Base-by-base conservation (phyloP, 2,888 invertebrate genomes). In the Pseudococcus viburni region DNA sequence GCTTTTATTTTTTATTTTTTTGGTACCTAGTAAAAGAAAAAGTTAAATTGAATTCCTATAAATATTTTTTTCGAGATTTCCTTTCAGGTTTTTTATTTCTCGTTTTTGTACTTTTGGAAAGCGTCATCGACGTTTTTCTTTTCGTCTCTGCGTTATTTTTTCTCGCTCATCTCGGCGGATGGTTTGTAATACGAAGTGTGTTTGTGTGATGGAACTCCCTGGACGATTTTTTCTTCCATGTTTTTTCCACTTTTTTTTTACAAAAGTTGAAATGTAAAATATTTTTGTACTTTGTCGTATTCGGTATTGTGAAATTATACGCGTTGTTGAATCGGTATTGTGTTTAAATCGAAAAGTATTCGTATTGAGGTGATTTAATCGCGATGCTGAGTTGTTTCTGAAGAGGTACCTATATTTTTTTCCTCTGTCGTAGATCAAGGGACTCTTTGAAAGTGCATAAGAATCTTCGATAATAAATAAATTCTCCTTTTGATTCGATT, bases 11-110 rank as follows among this genome's bases (percentile, higher is more conserved):
- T 64, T 33, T 73, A 9, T 73, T 73, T 73, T 33, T 33, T 33
- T 3, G 26, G 26, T 33, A 33, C 26, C 26, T 15, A 19, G 26
- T 26, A 15, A 73, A 73, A 33, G 68, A 33, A 73, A 73, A 73
- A 73, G 68, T 73, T 73, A 73, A 73, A 73, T 73, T 33, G 68
- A 73, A 73, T 73, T 33, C 68, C 12, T 73, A 73, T 73, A 33
- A 33, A 33, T 33, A 33, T 33, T 33, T 33, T 73, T 73, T 73
- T 73, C 9, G 26, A 73, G 33, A 73, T 22, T 26, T 73, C 12
- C 33, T 33, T 73, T 59, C 19, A 9, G 59, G 19, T 26, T 73
- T 73, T 33, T 73, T 73, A 3, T 6, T 33, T 26, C 68, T 64
- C 22, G 12, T 73, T 73, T 73, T 1, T 26, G 59, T 19, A 19